These are phyloP conservation scores for Trichonephila clavipes DNA, from an alignment of 1,140 invertebrate species.

Conservation along the genomic window DNA sequence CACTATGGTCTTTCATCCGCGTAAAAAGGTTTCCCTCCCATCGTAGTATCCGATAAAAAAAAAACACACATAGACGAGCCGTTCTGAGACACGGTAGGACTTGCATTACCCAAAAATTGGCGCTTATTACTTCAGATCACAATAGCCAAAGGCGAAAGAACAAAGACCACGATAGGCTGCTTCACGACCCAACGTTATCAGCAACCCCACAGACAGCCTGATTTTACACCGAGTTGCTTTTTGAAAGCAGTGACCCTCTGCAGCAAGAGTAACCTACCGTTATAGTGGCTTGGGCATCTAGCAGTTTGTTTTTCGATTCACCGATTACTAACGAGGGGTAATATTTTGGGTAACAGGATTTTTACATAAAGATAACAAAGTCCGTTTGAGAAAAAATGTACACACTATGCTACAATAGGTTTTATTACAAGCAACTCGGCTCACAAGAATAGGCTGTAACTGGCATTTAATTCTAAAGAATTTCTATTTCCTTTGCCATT, in stretches of 20 bases:
- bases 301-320: slow-evolving; percentile 66
- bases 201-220: slow-evolving; percentile 59
- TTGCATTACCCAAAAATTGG: slow-evolving; percentile 65
- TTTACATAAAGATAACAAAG: slow-evolving; percentile 71
- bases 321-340: slow-evolving; percentile 54
- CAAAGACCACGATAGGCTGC: slow-evolving; percentile 34
- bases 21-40: background rate
- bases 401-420: background rate
- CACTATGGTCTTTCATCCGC: background rate
- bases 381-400: background rate
- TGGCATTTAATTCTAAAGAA: too few relatives aligned
- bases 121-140: slow-evolving; percentile 70
- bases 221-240: slow-evolving; percentile 73
- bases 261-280: slow-evolving; percentile 7
- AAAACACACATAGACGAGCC: background rate
- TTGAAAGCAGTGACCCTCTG: slow-evolving; percentile 48
- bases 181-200: slow-evolving; percentile 57
- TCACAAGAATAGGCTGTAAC: background rate
- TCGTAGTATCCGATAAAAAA: slow-evolving; percentile 42
- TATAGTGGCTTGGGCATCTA: background rate
- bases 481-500: background rate
- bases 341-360: slow-evolving; percentile 54
- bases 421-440: slow-evolving; percentile 30
- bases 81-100: background rate
- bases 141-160: slow-evolving; percentile 51